Base-by-base conservation (phyloP, 2,113 vertebrate genomes). In the Empidonax alnorum region DNA sequence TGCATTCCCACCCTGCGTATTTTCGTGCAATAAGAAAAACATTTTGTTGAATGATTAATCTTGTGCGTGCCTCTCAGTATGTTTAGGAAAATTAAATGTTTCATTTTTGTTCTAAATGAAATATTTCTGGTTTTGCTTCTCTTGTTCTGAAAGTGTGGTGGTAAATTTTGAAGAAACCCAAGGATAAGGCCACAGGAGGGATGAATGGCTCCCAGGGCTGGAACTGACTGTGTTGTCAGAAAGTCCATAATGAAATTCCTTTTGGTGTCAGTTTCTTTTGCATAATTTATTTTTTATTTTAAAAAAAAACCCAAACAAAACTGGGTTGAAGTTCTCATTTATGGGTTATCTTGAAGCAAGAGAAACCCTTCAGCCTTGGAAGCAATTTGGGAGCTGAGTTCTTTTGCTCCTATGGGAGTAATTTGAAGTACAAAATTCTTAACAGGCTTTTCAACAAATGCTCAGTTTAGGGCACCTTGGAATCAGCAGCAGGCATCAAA, bases 11-110 rank as follows among this genome's bases (percentile, higher is more conserved):
- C 89, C 94, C 91, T 80, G 77, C 0, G 0, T 85, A 77, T 96
- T 96, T 94, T 89, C 55, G 23, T 50, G 50, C 63, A 83, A 11
- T 50, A 69, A 85, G 58, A 67, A 78, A 96, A 91, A 93, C 91
- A 85, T 74, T 94, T 96, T 94, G 67, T 91, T 53, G 88, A 93
- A 41, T 86, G 83, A 84, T 88, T 84, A 67, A 79, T 95, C 47
- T 80, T 41, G 10, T 77, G 39, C 27, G 13, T 89, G 50, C 31
- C 22, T 87, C 58, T 65, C 53, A 73, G 35, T 87, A 23, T 42
- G 23, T 52, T 77, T 72, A 75, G 53, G 68, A 78, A 68, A 84
- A 83, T 49, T 5, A 67, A 72, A n/a, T 93, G 68, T 90, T 83
- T 84, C 22, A 5, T 37, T 94, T 96, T 84, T 78, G 59, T 84